phyloP scores from a whole-genome alignment of 2,888 invertebrate species.

The Chrysolina oricalcia region DNA sequence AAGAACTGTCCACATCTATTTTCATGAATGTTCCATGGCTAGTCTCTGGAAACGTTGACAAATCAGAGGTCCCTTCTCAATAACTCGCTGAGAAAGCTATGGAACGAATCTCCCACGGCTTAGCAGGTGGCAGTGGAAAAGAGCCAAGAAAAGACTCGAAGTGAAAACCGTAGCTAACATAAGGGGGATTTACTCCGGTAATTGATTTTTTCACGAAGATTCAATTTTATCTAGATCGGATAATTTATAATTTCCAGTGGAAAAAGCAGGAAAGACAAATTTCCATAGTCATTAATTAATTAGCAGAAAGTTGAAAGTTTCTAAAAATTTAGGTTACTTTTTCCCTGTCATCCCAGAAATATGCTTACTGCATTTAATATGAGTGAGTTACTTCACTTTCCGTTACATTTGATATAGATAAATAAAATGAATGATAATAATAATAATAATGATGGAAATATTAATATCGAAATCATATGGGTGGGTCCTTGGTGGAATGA shows the following conservation, averaged over 20 bases:
- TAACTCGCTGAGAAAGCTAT: constrained; percentile 59
- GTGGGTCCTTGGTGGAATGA: too few species aligned
- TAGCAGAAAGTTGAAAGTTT: too few species aligned
- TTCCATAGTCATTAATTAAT: background rate
- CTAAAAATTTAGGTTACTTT: too few species aligned
- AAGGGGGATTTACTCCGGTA: constrained; percentile 39
- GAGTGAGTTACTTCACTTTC: too few species aligned
- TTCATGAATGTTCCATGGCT: background rate
- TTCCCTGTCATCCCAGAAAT: too few species aligned
- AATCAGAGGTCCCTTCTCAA: constrained; percentile 51
- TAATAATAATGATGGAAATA: too few species aligned
- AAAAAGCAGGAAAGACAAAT: background rate
- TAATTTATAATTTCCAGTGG: constrained; percentile 31
- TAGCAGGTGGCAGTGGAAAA: constrained; percentile 60
- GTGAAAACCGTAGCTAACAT: constrained; percentile 50
- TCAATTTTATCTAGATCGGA: constrained; percentile 34
- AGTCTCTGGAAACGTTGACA: background rate
- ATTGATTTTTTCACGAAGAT: constrained; percentile 48
- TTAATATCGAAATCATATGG: too few species aligned
- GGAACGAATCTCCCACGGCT: constrained; percentile 60
- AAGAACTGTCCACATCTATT: background rate
- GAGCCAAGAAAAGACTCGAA: constrained; percentile 56
- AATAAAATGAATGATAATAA: too few species aligned
- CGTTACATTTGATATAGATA: too few species aligned
- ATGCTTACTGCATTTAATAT: too few species aligned